Evolutionary conservation across 2,888 invertebrate species (phyloP).

Genomic region (Lasioglossum villosulum): DNA sequence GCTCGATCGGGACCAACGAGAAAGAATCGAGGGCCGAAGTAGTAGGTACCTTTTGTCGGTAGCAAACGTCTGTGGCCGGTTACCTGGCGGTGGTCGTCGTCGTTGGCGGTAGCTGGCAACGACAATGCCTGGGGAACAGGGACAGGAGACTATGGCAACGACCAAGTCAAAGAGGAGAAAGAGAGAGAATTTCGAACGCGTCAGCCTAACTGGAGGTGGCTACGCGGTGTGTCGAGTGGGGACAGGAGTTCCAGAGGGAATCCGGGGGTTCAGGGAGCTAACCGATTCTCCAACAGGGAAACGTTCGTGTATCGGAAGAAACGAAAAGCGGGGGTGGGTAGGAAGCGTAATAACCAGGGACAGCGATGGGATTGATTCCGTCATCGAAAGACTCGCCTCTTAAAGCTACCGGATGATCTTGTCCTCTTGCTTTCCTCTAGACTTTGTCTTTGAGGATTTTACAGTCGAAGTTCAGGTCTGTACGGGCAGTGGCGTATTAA

Average conservation of each 20-base stretch:
- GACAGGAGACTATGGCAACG: constrained; percentile 40
- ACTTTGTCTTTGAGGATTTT: not conserved
- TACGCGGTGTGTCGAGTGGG: constrained; percentile 4
- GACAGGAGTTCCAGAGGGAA: constrained; percentile 18
- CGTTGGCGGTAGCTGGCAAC: constrained; percentile 32
- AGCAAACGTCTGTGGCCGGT: constrained; percentile 66
- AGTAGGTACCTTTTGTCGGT: constrained; percentile 28
- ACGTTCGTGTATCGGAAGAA: constrained; percentile 78
- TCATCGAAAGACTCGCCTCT: not conserved
- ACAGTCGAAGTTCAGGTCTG: no score
- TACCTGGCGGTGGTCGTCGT: constrained; percentile 58
- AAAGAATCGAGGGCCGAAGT: constrained; percentile 35
- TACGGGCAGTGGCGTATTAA: no score
- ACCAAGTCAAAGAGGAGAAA: constrained; percentile 33
- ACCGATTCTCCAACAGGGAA: constrained; percentile 63
- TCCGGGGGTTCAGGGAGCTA: constrained; percentile 31
- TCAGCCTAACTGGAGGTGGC: constrained; percentile 61
- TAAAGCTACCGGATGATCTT: not conserved
- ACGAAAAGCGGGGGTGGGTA: constrained; percentile 63
- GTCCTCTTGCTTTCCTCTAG: not conserved
- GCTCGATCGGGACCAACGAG: constrained; percentile 4
- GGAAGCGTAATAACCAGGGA: constrained; percentile 4
- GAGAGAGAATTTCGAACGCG: constrained; percentile 49
- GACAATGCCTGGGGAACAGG: constrained; percentile 31
- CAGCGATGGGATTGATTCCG: constrained; percentile 28